phyloP scores from a whole-genome alignment of 1,140 invertebrate genomes.

The Bombus polaris region DNA sequence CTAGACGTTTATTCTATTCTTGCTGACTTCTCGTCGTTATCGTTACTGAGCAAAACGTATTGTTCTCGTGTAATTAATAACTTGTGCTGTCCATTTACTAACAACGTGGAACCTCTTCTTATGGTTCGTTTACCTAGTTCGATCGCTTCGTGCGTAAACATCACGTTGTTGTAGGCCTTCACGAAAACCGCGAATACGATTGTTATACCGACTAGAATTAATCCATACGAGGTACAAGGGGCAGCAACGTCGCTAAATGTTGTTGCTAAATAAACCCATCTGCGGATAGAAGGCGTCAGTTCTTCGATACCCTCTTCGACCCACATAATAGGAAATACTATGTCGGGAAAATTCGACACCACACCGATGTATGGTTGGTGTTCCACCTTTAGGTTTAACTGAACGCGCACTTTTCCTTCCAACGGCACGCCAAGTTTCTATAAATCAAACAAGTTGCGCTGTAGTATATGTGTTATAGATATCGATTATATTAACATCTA shows the following conservation, averaged over 20 bases:
- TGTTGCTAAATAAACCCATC: constrained; percentile 90
- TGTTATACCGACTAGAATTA: constrained; percentile 87
- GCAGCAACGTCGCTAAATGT: constrained; percentile 88
- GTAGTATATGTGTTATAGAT: no score
- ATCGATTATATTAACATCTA: no score
- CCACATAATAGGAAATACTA: constrained; percentile 94
- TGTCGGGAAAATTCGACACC: constrained; percentile 90
- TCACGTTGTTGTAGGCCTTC: constrained; percentile 88
- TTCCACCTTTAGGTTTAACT: constrained; percentile 91
- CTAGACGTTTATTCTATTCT: constrained; percentile 45
- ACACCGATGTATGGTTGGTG: constrained; percentile 87
- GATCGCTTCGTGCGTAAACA: constrained; percentile 89
- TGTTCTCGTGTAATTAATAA: constrained; percentile 85
- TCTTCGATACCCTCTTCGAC: constrained; percentile 94
- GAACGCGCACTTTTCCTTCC: constrained; percentile 91
- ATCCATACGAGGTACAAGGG: constrained; percentile 87
- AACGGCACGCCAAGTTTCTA: constrained; percentile 94
- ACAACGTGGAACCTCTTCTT: constrained; percentile 87
- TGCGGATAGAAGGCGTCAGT: constrained; percentile 88
- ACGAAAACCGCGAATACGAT: constrained; percentile 87
- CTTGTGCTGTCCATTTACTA: constrained; percentile 87
- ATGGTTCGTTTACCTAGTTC: constrained; percentile 89
- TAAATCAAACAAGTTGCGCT: constrained; percentile 37
- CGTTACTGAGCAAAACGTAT: constrained; percentile 83
- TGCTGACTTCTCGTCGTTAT: constrained; percentile 59